These are phyloP conservation scores for Paratrypauchen microcephalus DNA, from an alignment of 2,797 vertebrate species.

Conservation along the genomic window DNA sequence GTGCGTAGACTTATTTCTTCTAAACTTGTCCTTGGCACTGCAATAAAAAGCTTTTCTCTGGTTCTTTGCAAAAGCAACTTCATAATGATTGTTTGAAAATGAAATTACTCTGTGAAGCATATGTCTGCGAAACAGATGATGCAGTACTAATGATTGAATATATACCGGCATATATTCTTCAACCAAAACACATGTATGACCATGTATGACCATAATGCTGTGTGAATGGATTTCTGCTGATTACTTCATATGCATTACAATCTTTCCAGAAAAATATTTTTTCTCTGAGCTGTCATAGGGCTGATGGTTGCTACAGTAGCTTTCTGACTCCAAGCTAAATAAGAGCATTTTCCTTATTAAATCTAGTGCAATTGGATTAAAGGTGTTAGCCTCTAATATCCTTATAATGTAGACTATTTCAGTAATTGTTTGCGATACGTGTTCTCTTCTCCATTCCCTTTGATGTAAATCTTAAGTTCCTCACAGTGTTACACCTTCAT, in stretches of 20 bases:
- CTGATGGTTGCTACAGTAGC: conserved; percentile 9
- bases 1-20: not conserved
- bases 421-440: not conserved
- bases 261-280: not conserved
- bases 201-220: not conserved
- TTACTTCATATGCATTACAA: not conserved
- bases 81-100: conserved; percentile 1
- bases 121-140: not conserved
- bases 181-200: not conserved
- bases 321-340: conserved; percentile 1
- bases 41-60: not conserved
- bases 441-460: conserved; percentile 14
- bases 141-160: not conserved
- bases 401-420: not conserved
- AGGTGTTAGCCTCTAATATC: conserved; percentile 22
- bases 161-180: not conserved
- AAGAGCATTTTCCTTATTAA: conserved; percentile 7
- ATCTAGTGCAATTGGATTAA: conserved; percentile 6
- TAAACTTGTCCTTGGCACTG: not conserved
- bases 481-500: conserved; percentile 5
- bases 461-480: conserved; percentile 20
- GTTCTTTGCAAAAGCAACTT: conserved; percentile 1
- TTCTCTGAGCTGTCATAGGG: conserved; percentile 14
- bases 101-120: not conserved
- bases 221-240: not conserved